Conservation (phyloP, 2,113 vertebrate genomes). For the Misgurnus mizolepis region DNA sequence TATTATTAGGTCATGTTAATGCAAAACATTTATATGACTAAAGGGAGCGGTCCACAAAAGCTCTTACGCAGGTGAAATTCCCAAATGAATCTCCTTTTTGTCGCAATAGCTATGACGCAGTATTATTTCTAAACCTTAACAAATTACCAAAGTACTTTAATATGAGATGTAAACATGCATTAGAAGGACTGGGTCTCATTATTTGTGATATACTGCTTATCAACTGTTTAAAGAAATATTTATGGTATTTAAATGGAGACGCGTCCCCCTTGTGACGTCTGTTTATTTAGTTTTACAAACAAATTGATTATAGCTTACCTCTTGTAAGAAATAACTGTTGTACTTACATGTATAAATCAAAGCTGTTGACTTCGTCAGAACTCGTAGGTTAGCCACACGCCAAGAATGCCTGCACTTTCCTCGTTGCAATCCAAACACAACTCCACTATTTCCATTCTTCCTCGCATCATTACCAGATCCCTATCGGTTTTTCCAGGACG, state of each 20-base stretch:
- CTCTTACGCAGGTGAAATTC: slow-evolving; percentile 68
- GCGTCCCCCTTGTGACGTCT: background rate
- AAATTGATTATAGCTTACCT: background rate
- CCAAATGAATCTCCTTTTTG: slow-evolving; percentile 57
- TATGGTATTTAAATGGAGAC: background rate
- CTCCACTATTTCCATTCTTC: slow-evolving; percentile 57
- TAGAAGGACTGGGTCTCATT: background rate
- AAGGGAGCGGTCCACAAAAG: slow-evolving; percentile 31
- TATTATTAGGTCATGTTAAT: background rate
- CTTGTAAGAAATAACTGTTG: background rate
- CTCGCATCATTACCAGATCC: slow-evolving; percentile 63
- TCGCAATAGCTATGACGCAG: slow-evolving; percentile 73
- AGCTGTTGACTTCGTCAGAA: background rate
- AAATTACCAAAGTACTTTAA: slow-evolving; percentile 10
- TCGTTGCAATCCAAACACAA: slow-evolving; percentile 50
- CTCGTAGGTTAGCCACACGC: background rate
- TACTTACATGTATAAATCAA: slow-evolving; percentile 28
- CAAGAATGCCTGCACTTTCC: slow-evolving; percentile 25
- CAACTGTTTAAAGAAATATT: background rate
- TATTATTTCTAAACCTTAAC: slow-evolving; percentile 46
- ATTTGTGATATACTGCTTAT: background rate
- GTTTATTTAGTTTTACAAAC: background rate
- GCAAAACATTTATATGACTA: background rate
- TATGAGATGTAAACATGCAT: background rate
- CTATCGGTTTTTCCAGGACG: slow-evolving; percentile 76